Base-by-base conservation (phyloP, 2,888 invertebrate genomes). In the Dasysyrphus tricinctus region DNA sequence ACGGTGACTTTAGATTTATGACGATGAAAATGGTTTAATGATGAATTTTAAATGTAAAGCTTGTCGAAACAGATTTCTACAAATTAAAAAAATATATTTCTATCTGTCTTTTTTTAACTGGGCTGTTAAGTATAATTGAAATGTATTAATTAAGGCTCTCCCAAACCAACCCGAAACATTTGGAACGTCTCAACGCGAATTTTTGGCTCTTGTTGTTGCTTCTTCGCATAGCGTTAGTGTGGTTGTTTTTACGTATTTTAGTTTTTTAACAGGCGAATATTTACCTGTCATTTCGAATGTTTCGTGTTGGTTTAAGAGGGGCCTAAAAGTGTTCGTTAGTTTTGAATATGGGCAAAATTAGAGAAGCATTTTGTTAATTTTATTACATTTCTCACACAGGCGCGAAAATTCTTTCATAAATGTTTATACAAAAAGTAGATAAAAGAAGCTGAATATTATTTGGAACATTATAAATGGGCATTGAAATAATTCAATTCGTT, bases 351-450 rank as follows among this genome's bases (percentile, higher is more conserved):
- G 14, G 14, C 24, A 12, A 24, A 54, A 54, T 54, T 16, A n/a
- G 6, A 5, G 2, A 57, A 61, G 61, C 61, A 42, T 39, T 59
- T 61, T 61, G 61, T 61, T 61, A 61, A 61, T 42, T 24, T 42
- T 4, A 3, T 42, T 61, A 61, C 61, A 61, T 24, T 61, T 61
- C 8, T 61, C 14, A 61, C 39, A 61, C 61, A 61, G 57, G 16
- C 16, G n/a, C n/a, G 3, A n/a, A 6, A 47, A 16, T 47, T 14
- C 12, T 39, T 61, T 9, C 8, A 39, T 14, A 47, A 5, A 7
- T 44, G 8, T 39, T 24, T 42, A 42, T 42, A 42, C 39, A 61
- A 16, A 24, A 39, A 39, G 19, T 7, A 42, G 16, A 61, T 19
- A 9, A 42, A 42, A 24, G 39, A 42, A 61, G 42, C 24, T 49